Percentiles rank a stretch among this genome's conserved stretches.
Evolutionary conservation across 2,113 vertebrate genomes (phyloP).

Genomic region (Nasalis larvatus): DNA sequence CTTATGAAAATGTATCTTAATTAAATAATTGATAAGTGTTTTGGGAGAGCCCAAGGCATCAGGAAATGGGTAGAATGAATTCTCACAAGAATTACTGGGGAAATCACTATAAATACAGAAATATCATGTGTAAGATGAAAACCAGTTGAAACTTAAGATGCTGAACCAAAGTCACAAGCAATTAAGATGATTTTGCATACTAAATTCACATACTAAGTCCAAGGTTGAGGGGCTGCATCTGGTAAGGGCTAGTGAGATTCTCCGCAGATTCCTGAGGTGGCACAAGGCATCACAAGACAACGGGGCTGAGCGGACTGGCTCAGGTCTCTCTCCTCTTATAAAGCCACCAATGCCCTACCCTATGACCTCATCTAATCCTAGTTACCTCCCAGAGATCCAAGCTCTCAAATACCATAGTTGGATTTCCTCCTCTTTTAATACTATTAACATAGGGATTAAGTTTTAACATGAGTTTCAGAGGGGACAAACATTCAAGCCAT

Average conservation of each 20-base stretch:
- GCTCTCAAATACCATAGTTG: neutral
- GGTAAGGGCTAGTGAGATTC: neutral
- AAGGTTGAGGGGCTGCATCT: neutral
- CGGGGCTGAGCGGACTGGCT: neutral
- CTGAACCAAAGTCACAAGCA: neutral
- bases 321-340: neutral
- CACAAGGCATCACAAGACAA: neutral
- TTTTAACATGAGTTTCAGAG: neutral
- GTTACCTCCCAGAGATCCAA: neutral
- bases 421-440: neutral
- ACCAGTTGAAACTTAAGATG: neutral
- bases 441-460: neutral
- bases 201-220: neutral
- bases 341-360: neutral
- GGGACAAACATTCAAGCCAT: neutral
- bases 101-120: neutral
- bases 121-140: neutral
- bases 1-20: neutral
- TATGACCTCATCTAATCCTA: neutral
- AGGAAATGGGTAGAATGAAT: neutral
- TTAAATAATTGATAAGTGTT: neutral
- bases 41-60: neutral
- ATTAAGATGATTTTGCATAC: neutral
- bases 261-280: neutral
- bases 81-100: neutral